Percentiles rank a stretch among this genome's conserved stretches.
phyloP scores from a whole-genome alignment of 2,888 invertebrate species.

The Diplolepis rosae region DNA sequence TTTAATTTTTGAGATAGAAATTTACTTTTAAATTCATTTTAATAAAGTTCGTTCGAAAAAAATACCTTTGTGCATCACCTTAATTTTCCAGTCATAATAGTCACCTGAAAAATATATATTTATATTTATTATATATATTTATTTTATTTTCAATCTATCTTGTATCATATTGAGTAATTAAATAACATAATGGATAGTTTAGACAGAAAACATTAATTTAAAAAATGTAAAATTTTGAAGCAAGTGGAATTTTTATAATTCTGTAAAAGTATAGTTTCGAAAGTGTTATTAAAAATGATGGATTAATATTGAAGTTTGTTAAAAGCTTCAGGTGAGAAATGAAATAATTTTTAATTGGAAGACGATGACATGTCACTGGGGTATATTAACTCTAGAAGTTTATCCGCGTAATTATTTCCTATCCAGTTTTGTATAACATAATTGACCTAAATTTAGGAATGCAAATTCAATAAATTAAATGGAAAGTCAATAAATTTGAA shows the following conservation, averaged over 20 bases:
- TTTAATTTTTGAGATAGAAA: too few relatives aligned
- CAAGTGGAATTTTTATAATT: too few relatives aligned
- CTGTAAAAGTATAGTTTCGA: too few relatives aligned
- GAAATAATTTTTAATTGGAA: not conserved
- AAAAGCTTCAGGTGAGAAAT: not conserved
- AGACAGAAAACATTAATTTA: too few relatives aligned
- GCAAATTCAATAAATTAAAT: too few relatives aligned
- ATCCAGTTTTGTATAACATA: not conserved
- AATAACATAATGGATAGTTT: too few relatives aligned
- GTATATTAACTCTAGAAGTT: slow-evolving; percentile 7
- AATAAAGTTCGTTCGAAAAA: too few relatives aligned
- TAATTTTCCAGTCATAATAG: too few relatives aligned
- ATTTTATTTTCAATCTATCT: not conserved
- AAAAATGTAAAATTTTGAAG: too few relatives aligned
- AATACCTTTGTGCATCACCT: too few relatives aligned
- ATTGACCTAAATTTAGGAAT: not conserved
- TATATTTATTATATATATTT: not conserved
- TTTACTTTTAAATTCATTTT: too few relatives aligned
- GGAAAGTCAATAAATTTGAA: not conserved
- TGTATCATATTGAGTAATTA: not conserved
- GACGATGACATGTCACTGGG: not conserved
- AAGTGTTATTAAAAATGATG: too few relatives aligned
- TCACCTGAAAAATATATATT: not conserved
- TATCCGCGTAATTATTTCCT: slow-evolving; percentile 3
- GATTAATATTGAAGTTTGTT: not conserved